These are phyloP conservation scores for Diogma glabrata DNA, from an alignment of 2,888 invertebrate species.

Conservation along the genomic window DNA sequence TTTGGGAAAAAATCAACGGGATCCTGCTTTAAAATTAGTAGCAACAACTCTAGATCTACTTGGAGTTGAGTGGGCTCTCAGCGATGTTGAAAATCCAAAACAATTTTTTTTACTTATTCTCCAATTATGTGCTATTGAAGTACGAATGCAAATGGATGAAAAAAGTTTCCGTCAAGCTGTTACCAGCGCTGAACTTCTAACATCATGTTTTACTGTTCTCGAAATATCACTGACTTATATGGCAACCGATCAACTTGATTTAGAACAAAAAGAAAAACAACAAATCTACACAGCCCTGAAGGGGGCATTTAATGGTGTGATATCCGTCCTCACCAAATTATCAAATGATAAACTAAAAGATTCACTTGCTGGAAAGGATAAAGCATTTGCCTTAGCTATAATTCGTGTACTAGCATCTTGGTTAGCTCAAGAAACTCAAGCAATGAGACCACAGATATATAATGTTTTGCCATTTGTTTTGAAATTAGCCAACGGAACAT, in stretches of 20 bases:
- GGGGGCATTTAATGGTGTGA: conserved; percentile 74
- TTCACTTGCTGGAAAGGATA: conserved; percentile 53
- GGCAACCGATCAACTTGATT: conserved; percentile 66
- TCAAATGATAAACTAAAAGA: conserved; percentile 64
- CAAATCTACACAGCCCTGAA: conserved; percentile 81
- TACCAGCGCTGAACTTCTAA: conserved; percentile 64
- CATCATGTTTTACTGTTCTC: conserved; percentile 69
- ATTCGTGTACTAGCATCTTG: conserved; percentile 77
- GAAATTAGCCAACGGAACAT: conserved; percentile 68
- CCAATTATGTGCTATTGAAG: conserved; percentile 83
- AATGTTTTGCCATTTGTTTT: conserved; percentile 71
- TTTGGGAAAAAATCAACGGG: conserved; percentile 77
- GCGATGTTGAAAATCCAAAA: conserved; percentile 63
- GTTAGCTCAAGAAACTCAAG: conserved; percentile 82
- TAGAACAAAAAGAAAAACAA: conserved; percentile 84
- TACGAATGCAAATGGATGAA: conserved; percentile 87
- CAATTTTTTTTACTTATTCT: conserved; percentile 74
- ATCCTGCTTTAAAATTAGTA: conserved; percentile 75
- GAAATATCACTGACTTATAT: conserved; percentile 71
- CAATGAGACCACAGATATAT: conserved; percentile 74
- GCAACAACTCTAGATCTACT: conserved; percentile 68
- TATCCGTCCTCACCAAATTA: conserved; percentile 59
- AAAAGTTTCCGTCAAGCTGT: conserved; percentile 69
- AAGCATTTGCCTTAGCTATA: conserved; percentile 71
- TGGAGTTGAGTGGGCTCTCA: conserved; percentile 75